Conservation (phyloP, 2,797 vertebrate species). For the Sphaeramia orbicularis region DNA sequence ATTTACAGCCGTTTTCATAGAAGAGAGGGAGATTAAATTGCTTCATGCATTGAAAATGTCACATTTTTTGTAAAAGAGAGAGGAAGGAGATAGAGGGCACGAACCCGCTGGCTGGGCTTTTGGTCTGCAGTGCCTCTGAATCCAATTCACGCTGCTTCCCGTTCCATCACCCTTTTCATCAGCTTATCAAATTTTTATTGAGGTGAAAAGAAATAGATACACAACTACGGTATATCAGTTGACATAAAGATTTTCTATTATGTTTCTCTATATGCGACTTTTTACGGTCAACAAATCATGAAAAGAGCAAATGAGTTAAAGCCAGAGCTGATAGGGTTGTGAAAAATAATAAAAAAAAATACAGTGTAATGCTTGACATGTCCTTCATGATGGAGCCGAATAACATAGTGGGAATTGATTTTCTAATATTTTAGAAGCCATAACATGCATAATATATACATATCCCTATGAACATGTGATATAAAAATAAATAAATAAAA, state of each 20-base stretch:
- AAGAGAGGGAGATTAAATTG: conserved; percentile 77
- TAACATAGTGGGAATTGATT: too few relatives aligned
- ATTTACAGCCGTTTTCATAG: conserved; percentile 76
- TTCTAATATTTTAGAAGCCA: too few relatives aligned
- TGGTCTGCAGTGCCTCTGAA: conserved; percentile 66
- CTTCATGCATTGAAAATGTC: conserved; percentile 85
- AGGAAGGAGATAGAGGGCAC: conserved; percentile 72
- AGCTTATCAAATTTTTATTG: conserved; percentile 53
- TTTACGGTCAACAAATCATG: conserved; percentile 21
- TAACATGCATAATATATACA: too few relatives aligned
- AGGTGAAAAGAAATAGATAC: conserved; percentile 49
- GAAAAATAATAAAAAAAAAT: too few relatives aligned
- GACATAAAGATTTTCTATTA: neutral
- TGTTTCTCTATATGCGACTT: neutral
- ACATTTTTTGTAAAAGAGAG: conserved; percentile 78
- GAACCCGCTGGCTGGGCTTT: conserved; percentile 67
- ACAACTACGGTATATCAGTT: conserved; percentile 15
- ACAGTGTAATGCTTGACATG: too few relatives aligned
- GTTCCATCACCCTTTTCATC: conserved; percentile 54
- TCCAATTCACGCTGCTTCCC: conserved; percentile 70
- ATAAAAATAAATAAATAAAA: too few relatives aligned
- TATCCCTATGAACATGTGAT: too few relatives aligned
- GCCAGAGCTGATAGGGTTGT: too few relatives aligned
- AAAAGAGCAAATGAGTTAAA: conserved; percentile 22
- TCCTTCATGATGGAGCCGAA: too few relatives aligned